Percentiles rank a stretch among this genome's conserved stretches.
These are phyloP conservation scores for Larimichthys crocea DNA, from an alignment of 2,113 vertebrate genomes.

Conservation along the genomic window DNA sequence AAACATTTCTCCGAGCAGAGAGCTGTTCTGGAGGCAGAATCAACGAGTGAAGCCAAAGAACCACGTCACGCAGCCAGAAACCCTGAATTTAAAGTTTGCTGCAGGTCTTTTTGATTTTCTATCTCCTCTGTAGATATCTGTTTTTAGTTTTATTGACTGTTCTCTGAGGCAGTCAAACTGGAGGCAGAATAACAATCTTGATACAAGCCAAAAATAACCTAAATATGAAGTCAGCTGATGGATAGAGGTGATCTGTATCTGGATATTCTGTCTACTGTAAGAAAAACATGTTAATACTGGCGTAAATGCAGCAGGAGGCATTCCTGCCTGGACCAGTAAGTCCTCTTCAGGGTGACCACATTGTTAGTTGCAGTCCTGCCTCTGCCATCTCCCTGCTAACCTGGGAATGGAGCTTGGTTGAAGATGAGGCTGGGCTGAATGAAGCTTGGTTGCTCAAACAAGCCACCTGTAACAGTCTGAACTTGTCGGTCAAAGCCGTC, in stretches of 20 bases:
- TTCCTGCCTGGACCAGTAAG: background rate
- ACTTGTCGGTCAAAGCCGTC: too few relatives aligned
- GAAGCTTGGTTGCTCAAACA: too few relatives aligned
- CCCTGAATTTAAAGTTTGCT: slow-evolving; percentile 21
- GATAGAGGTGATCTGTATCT: background rate
- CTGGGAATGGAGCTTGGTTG: too few relatives aligned
- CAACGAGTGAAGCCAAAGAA: slow-evolving; percentile 2
- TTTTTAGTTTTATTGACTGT: background rate
- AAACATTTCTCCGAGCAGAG: slow-evolving; percentile 27
- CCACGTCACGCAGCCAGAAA: background rate
- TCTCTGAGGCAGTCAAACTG: background rate
- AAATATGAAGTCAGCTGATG: background rate
- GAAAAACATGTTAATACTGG: background rate
- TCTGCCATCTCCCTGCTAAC: too few relatives aligned
- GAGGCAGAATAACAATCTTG: background rate
- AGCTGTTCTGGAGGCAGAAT: slow-evolving; percentile 23
- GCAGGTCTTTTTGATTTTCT: background rate
- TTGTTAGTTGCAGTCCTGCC: background rate
- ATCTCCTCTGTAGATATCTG: background rate
- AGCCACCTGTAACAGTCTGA: too few relatives aligned
- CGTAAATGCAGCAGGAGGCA: background rate
- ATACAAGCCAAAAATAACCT: background rate
- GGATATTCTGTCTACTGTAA: background rate
- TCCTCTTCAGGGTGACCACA: background rate
- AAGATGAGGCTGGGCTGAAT: too few relatives aligned